A percentile compares a stretch with the other conserved stretches of the same genome.
Conservation (phyloP, 1,140 invertebrate species). For the Eciton burchellii region DNA sequence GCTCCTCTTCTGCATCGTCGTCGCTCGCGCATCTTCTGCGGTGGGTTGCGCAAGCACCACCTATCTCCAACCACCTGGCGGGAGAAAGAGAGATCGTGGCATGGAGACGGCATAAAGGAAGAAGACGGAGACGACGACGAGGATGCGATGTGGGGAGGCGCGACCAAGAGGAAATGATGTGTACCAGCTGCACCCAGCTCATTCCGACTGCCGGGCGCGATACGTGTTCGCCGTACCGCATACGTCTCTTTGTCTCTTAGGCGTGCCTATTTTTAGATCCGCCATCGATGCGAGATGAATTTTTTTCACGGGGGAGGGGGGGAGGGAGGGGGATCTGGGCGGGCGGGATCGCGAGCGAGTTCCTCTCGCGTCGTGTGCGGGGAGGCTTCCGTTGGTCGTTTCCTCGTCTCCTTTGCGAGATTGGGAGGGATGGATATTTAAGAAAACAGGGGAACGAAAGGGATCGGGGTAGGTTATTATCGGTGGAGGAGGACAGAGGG, state of each 20-base stretch:
- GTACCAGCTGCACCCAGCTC: slow-evolving; percentile 79
- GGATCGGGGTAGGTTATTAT: no score
- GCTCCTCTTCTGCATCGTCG: slow-evolving; percentile 64
- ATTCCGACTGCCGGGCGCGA: slow-evolving; percentile 69
- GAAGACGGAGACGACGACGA: slow-evolving; percentile 21
- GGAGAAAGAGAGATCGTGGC: slow-evolving; percentile 41
- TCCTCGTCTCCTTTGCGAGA: no score
- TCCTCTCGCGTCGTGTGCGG: neutral
- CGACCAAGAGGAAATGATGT: slow-evolving; percentile 70
- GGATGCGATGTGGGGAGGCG: slow-evolving; percentile 16
- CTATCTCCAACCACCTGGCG: slow-evolving; percentile 53
- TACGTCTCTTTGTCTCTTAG: slow-evolving; percentile 52
- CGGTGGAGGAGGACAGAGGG: no score
- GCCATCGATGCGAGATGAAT: neutral
- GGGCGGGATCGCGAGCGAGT: neutral
- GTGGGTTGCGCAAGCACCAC: slow-evolving; percentile 67
- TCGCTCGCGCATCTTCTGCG: slow-evolving; percentile 71
- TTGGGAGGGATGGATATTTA: no score
- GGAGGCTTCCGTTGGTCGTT: neutral
- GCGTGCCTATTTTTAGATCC: slow-evolving; percentile 42
- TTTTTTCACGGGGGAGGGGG: neutral
- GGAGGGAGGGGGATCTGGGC: no score
- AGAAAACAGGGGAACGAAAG: no score
- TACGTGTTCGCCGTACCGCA: slow-evolving; percentile 58
- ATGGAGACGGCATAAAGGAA: slow-evolving; percentile 15